These are phyloP conservation scores for Caenorhabditis inopinata DNA, from an alignment of 1,140 invertebrate genomes.

Conservation along the genomic window DNA sequence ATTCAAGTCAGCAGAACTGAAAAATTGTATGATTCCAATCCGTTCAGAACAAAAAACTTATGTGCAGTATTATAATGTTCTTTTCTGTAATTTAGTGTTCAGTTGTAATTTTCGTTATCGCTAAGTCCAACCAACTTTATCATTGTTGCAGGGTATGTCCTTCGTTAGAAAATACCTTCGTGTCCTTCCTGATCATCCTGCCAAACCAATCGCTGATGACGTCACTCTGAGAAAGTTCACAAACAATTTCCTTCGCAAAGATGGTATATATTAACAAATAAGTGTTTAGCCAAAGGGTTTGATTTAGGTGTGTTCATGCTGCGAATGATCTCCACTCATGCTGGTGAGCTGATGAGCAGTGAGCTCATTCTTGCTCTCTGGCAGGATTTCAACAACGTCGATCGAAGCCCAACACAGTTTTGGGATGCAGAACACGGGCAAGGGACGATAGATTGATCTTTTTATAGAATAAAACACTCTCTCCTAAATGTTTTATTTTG, in stretches of 20 bases:
- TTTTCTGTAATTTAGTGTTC: too few relatives aligned
- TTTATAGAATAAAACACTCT: background rate
- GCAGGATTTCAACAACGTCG: conserved; percentile 66
- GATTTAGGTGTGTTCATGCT: conserved; percentile 60
- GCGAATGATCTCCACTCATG: conserved; percentile 61
- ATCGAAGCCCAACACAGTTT: conserved; percentile 59
- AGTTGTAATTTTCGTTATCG: too few relatives aligned
- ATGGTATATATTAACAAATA: background rate
- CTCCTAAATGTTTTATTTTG: background rate
- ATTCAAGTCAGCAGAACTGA: too few relatives aligned
- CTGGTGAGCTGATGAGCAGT: conserved; percentile 64
- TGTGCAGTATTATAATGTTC: too few relatives aligned
- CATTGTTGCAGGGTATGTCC: conserved; percentile 59
- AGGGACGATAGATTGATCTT: conserved; percentile 37
- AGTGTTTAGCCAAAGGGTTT: background rate
- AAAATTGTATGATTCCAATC: too few relatives aligned
- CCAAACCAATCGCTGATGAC: conserved; percentile 64
- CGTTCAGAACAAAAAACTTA: too few relatives aligned
- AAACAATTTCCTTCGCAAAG: conserved; percentile 65
- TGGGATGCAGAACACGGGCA: conserved; percentile 59
- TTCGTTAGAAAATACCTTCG: conserved; percentile 66
- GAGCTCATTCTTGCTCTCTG: conserved; percentile 65
- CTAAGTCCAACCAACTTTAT: too few relatives aligned
- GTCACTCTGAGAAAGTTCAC: conserved; percentile 64
- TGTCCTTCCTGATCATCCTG: conserved; percentile 64